phyloP scores from a whole-genome alignment of 1,140 invertebrate species.

The Lysiphlebus fabarum region DNA sequence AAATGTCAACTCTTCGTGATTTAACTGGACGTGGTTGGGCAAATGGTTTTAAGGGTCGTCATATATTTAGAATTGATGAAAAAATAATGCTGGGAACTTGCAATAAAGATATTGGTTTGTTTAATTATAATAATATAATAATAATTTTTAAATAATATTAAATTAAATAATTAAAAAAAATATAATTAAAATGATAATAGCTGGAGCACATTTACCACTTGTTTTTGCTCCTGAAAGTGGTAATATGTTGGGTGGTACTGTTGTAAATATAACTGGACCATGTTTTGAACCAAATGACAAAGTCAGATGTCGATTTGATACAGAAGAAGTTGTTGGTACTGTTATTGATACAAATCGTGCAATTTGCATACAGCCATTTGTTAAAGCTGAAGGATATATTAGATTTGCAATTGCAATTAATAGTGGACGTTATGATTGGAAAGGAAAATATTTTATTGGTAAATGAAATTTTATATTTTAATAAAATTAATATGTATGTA shows the following conservation, averaged over 20 bases:
- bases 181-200: slow-evolving; percentile 49
- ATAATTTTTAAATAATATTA: too few relatives aligned
- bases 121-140: too few relatives aligned
- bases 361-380: slow-evolving; percentile 82
- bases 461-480: slow-evolving; percentile 41
- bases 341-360: slow-evolving; percentile 78
- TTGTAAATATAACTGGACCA: slow-evolving; percentile 93
- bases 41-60: slow-evolving; percentile 83
- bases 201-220: slow-evolving; percentile 73
- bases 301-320: slow-evolving; percentile 79
- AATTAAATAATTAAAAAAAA: neutral
- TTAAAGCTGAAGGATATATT: slow-evolving; percentile 89
- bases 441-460: slow-evolving; percentile 89
- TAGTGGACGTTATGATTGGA: slow-evolving; percentile 82
- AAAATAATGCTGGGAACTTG: slow-evolving; percentile 89
- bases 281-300: slow-evolving; percentile 75
- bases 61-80: slow-evolving; percentile 93
- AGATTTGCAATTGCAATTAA: slow-evolving; percentile 83
- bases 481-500: neutral
- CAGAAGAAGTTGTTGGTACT: slow-evolving; percentile 69
- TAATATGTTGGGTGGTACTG: slow-evolving; percentile 91
- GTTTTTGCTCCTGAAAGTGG: slow-evolving; percentile 90
- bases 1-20: slow-evolving; percentile 78
- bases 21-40: slow-evolving; percentile 79
- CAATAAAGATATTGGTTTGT: slow-evolving; percentile 78